Conservation (phyloP, 2,888 invertebrate genomes). For the Mimachlamys varia region DNA sequence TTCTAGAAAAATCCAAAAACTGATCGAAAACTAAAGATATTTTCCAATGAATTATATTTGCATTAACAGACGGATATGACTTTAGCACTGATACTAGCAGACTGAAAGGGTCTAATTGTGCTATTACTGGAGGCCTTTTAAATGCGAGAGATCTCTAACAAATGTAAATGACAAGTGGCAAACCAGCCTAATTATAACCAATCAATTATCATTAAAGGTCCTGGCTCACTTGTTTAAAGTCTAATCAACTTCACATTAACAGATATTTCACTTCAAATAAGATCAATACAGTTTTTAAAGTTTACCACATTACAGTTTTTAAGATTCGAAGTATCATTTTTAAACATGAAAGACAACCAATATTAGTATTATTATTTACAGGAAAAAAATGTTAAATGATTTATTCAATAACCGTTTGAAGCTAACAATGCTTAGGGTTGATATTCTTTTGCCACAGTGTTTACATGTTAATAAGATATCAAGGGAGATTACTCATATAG, state of each 20-base stretch:
- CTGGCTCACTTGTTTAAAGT: neutral
- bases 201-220: conserved; percentile 14
- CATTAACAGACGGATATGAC: neutral
- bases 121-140: neutral
- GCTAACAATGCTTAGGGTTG: no score
- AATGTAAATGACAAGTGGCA: neutral
- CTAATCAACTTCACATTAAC: neutral
- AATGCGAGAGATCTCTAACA: neutral
- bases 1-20: neutral
- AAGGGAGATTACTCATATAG: no score
- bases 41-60: neutral
- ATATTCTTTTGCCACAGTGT: no score
- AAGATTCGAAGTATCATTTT: no score
- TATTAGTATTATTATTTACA: no score
- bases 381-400: no score
- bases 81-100: neutral
- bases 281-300: no score
- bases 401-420: no score
- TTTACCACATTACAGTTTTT: no score
- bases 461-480: no score
- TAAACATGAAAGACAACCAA: no score
- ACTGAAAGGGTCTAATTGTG: neutral
- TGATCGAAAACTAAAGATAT: neutral
- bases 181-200: neutral
- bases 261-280: neutral